Evolutionary conservation across 2,888 invertebrate genomes (phyloP), one percentile per base, ranked within the genome.

Genomic region (Panopea generosa): DNA sequence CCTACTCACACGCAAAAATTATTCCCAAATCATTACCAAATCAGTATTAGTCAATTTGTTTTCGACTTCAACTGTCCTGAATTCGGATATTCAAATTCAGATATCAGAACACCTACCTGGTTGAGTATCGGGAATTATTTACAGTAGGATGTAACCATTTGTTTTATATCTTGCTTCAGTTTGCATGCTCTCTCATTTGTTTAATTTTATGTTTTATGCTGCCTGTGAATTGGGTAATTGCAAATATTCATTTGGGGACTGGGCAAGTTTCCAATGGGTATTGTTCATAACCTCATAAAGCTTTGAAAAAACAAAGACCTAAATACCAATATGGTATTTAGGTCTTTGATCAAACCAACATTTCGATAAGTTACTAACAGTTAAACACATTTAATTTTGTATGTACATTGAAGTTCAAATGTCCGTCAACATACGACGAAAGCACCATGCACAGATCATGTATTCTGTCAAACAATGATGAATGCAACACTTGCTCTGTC

Each of bases 371-470:
- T 40, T 40, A 40, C 40, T 40, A 40, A 40, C 40, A 40, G 40
- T 40, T 40, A 40, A 40, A 40, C 40, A 40, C 40, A 40, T 40
- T 40, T 40, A 40, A 40, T 45, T 45, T 45, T 45, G 45, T 45
- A 16, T n/a, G n/a, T n/a, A n/a, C n/a, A n/a, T 4, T 16, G 6
- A 9, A 45, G 7, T 45, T 45, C 45, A 16, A 45, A 9, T 16
- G 45, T 45, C 45, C 45, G 45, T 45, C 45, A 4, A 45, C 7
- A 45, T 9, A 45, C 16, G 45, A 45, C 45, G 45, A 45, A 7
- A 4, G 45, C 45, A 45, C 45, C 45, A 16, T 45, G 7, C 45
- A 45, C 6, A 45, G 16, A 9, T 45, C 7, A 45, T 16, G 45
- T 45, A 45, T 45, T 4, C 6, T 16, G 45, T 45, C 45, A 45